These are phyloP conservation scores for Probosciger aterrimus DNA, from an alignment of 2,113 vertebrate genomes.

Conservation along the genomic window DNA sequence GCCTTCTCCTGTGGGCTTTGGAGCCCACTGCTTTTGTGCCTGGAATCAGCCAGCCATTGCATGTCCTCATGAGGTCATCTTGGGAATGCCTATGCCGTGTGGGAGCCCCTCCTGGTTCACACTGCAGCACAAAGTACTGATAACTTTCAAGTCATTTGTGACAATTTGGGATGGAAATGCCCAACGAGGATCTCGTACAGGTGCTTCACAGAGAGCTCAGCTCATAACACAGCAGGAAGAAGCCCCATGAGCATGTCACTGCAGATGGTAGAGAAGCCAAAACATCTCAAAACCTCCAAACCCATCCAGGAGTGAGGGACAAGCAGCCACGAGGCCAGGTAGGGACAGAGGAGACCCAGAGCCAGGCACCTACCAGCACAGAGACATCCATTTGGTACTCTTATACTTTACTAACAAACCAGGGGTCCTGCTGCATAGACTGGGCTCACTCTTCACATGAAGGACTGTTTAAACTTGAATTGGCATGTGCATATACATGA, in stretches of 20 bases:
- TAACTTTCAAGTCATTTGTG: rapidly evolving
- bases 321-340: rapidly evolving
- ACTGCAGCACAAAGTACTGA: rapidly evolving
- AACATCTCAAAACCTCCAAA: background rate
- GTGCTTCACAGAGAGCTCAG: background rate
- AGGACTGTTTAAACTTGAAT: conserved; percentile 26
- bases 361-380: background rate
- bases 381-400: rapidly evolving
- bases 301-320: background rate
- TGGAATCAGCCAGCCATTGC: background rate
- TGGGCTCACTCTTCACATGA: background rate
- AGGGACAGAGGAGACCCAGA: background rate
- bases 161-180: background rate
- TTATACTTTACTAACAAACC: background rate
- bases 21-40: background rate
- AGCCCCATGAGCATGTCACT: rapidly evolving
- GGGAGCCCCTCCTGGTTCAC: rapidly evolving
- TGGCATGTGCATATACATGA: background rate
- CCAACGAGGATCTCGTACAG: background rate
- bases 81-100: background rate
- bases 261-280: background rate
- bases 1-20: background rate
- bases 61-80: rapidly evolving
- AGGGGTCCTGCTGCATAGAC: rapidly evolving
- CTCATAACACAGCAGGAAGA: background rate